phyloP scores from a whole-genome alignment of 2,888 invertebrate species.

The Parelbella ahira region DNA sequence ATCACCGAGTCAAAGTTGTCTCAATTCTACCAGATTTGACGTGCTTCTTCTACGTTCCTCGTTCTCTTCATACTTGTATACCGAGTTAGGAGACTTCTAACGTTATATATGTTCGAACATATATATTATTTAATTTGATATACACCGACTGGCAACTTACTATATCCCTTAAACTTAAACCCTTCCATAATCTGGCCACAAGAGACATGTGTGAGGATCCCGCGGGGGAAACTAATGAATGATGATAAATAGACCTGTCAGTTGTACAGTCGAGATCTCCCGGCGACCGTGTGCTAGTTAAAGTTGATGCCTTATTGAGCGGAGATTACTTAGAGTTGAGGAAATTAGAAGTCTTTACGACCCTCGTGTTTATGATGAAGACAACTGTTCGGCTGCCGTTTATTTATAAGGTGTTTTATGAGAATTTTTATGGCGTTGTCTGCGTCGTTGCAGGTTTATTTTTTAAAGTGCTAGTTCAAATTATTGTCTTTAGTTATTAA shows the following conservation, averaged over 20 bases:
- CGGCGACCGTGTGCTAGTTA: constrained; percentile 23
- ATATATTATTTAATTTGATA: no score
- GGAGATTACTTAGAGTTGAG: constrained; percentile 2
- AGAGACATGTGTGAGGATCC: constrained; percentile 34
- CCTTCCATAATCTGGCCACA: constrained; percentile 59
- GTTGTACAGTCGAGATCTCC: constrained; percentile 22
- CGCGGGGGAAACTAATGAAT: constrained; percentile 56
- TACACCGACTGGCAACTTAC: constrained; percentile 1
- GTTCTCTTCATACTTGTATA: no score
- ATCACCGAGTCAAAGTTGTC: no score
- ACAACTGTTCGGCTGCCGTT: not conserved
- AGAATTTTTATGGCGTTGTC: no score
- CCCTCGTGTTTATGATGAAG: constrained; percentile 6
- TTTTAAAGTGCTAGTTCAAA: no score
- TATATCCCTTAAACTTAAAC: constrained; percentile 51
- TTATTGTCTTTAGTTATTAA: no score
- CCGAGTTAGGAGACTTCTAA: no score
- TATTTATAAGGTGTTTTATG: constrained; percentile 2
- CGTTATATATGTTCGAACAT: no score
- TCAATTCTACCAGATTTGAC: no score
- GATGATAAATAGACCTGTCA: constrained; percentile 69
- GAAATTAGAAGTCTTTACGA: constrained; percentile 15
- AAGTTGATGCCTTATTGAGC: constrained; percentile 13
- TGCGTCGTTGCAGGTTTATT: no score
- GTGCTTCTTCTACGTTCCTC: no score